phyloP scores from a whole-genome alignment of 2,113 vertebrate species.

The Toxostoma redivivum region DNA sequence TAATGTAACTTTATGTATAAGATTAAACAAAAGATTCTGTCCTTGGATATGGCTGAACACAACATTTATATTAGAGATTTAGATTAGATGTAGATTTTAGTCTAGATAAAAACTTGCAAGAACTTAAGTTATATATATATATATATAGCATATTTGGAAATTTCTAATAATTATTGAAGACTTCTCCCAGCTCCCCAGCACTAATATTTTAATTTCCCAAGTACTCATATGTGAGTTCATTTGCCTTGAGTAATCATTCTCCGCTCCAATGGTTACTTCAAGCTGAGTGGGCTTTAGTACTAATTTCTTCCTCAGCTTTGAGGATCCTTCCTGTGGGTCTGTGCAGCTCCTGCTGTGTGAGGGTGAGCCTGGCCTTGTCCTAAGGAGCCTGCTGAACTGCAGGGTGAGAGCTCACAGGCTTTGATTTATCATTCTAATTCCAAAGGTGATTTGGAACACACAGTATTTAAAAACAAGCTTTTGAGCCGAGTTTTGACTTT shows the following conservation, averaged over 20 bases:
- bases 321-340: constrained; percentile 35
- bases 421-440: not conserved
- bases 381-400: not conserved
- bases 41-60: fast-evolving
- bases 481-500: not conserved
- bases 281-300: constrained; percentile 33
- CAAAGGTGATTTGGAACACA: not conserved
- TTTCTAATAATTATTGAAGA: not conserved
- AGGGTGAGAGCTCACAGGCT: not conserved
- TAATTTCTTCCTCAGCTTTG: constrained; percentile 49
- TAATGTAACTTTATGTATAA: not conserved
- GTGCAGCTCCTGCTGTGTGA: not conserved
- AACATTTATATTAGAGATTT: not conserved
- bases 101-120: not conserved
- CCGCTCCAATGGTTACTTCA: constrained; percentile 18
- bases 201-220: constrained; percentile 21
- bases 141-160: not conserved
- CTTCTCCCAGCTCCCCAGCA: not conserved
- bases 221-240: not conserved
- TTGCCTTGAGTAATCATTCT: constrained; percentile 24
- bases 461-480: not conserved
- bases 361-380: not conserved
- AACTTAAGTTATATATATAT: not conserved
- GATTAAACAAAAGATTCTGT: not conserved
- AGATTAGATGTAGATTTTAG: not conserved